Base-by-base conservation (phyloP, 2,888 invertebrate species). In the Pandemis corylana region DNA sequence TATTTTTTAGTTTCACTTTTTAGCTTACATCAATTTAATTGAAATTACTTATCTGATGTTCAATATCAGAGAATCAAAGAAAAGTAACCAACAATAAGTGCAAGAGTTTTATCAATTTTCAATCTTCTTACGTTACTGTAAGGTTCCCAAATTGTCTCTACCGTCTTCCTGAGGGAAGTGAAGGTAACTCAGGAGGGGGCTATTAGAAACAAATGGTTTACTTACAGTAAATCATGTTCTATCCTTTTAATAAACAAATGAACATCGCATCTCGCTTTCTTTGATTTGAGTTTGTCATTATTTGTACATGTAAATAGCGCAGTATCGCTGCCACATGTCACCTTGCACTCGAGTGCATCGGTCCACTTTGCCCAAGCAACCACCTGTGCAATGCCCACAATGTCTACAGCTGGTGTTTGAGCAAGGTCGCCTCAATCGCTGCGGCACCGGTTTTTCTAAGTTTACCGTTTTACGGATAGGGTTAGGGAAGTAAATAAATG, bases 351-450 rank as follows among this genome's bases (percentile, higher is more conserved):
- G 53, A 67, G 65, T 49, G 67, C 67, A 59, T 28, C 28, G 64
- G 42, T 41, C 67, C 15, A 67, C 51, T 53, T 67, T 67, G 53
- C 67, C 41, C 36, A 64, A 20, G 28, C 36, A 49, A 7, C 49
- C 67, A 67, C 67, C 67, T 67, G 67, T 67, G 67, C 67, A 67
- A 36, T 65, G 65, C 46, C 65, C 65, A 65, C 49, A 49, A 5
- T 28, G 28, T 20, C 49, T 49, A 41, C 49, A 65, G 64, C 46
- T n/a, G 67, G 28, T 86, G 82, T 88, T 87, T 88, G 84, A 78
- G 78, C 83, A 86, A 86, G 85, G 85, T 87, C 87, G 77, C 71
- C 61, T 20, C 53, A 9, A 7, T 15, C 53, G 53, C 20, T 9
- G 65, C 71, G 68, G 63, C 77, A 80, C 79, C 78, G 77, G 80